These are phyloP conservation scores for Notospermus geniculatus DNA, from an alignment of 1,140 invertebrate genomes.

Conservation along the genomic window DNA sequence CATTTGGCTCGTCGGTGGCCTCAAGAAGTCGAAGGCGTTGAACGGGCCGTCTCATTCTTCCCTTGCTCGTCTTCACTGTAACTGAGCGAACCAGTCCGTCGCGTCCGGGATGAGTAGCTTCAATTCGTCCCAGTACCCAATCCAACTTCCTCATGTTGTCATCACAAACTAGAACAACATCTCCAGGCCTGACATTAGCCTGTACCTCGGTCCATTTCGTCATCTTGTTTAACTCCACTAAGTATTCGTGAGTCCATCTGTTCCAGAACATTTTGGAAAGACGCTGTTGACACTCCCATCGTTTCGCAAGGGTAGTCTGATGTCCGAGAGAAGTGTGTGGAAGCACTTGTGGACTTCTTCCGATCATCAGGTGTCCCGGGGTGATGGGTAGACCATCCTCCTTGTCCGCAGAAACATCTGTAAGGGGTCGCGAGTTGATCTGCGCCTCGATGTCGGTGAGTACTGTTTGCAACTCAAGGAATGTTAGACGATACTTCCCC, in stretches of 20 bases:
- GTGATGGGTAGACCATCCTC: background rate
- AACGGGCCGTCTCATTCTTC: no score
- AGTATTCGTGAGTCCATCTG: background rate
- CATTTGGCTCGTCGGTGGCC: no score
- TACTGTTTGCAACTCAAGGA: background rate
- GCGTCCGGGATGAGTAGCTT: background rate
- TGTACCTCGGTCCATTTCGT: background rate
- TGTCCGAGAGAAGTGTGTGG: background rate
- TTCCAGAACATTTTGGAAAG: background rate
- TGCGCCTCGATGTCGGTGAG: background rate
- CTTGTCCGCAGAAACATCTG: background rate
- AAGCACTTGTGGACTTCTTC: background rate
- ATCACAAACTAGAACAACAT: background rate
- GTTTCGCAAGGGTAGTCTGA: background rate
- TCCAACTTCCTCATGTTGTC: background rate
- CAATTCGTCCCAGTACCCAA: background rate
- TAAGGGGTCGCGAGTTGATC: background rate
- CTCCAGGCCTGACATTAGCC: background rate
- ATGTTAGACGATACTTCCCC: background rate
- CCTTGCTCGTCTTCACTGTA: background rate
- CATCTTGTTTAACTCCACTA: background rate
- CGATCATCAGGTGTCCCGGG: background rate
- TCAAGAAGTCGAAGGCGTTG: no score
- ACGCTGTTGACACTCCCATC: background rate
- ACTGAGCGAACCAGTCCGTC: background rate